Conservation (phyloP, 2,797 vertebrate species). For the Peromyscus eremicus region DNA sequence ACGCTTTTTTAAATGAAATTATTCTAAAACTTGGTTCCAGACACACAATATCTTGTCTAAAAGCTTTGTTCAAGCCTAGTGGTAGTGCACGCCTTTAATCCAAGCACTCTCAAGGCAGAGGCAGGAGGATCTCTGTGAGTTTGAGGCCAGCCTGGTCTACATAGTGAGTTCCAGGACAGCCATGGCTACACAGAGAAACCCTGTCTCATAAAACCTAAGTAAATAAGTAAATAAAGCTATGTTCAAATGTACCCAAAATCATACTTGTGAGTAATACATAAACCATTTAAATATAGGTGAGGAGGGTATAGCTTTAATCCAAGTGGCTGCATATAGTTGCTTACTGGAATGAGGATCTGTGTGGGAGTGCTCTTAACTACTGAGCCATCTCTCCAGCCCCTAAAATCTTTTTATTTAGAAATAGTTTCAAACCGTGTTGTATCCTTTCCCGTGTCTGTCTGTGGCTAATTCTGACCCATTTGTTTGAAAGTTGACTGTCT, state of each 20-base stretch:
- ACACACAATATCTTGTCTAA: not conserved
- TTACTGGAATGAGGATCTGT: not conserved
- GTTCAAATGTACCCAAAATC: conserved; percentile 2
- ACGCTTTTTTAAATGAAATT: conserved; percentile 26
- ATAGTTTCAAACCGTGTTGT: conserved; percentile 38
- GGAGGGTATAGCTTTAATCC: not conserved
- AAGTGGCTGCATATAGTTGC: not conserved
- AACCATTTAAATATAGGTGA: not conserved
- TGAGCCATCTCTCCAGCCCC: not conserved
- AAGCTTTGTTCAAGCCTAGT: not conserved
- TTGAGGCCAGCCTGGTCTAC: not conserved
- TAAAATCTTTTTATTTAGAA: conserved; percentile 45
- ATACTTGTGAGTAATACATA: not conserved
- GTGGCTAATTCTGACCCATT: conserved; percentile 43
- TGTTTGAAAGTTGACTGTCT: not conserved
- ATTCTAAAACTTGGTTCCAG: not conserved
- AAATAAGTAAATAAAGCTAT: not conserved
- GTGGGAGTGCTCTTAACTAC: not conserved
- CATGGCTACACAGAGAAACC: not conserved
- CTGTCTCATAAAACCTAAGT: not conserved
- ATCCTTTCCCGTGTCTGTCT: not conserved
- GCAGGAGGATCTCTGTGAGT: not conserved
- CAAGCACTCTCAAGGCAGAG: not conserved
- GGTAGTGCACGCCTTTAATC: not conserved
- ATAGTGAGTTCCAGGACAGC: not conserved